Base-by-base conservation (phyloP, 2,888 invertebrate genomes). In the Drosophila picticornis region DNA sequence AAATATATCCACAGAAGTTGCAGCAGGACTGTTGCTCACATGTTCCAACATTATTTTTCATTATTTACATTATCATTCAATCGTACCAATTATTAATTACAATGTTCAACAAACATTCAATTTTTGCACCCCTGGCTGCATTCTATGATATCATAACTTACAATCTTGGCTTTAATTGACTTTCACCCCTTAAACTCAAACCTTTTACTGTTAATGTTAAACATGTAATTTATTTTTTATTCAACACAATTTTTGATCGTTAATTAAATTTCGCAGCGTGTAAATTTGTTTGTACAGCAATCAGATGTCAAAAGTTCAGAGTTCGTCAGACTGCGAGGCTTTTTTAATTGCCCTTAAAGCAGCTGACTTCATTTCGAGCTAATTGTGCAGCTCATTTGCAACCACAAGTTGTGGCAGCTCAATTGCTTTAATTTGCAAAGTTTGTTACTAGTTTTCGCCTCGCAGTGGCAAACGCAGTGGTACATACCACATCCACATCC, bases 321-420 rank as follows among this genome's bases (percentile, higher is more conserved):
- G 52, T 19, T 48, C 50, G n/a, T 16, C 34, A 50, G 57, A n/a
- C 50, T 43, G 43, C 16, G 29, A 60, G 61, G 57, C 55, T 70
- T 58, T 76, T 73, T 77, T 76, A 84, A 84, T 72, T 77, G 88
- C 69, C 67, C 52, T 58, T 75, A 74, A 86, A 81, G 60, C 74
- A 63, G 73, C 59, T 52, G 53, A 58, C 71, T 68, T 67, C 46
- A 65, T 73, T 80, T 57, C 46, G 50, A 75, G 70, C 68, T 87
- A 81, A 84, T 84, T 79, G 74, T 67, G 81, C 63, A 79, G 64
- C 75, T 83, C 77, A 89, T 89, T 89, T 88, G 83, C 77, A 88
- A 81, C 74, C 66, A 62, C 77, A 72, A 83, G 64, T 72, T 80
- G 74, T 56, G 72, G 71, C 67, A 77, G 36, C 71, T 61, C 60